Evolutionary conservation across 1,140 invertebrate species (phyloP), one percentile per base, ranked within the genome.

Genomic region (Drosophila ambigua): DNA sequence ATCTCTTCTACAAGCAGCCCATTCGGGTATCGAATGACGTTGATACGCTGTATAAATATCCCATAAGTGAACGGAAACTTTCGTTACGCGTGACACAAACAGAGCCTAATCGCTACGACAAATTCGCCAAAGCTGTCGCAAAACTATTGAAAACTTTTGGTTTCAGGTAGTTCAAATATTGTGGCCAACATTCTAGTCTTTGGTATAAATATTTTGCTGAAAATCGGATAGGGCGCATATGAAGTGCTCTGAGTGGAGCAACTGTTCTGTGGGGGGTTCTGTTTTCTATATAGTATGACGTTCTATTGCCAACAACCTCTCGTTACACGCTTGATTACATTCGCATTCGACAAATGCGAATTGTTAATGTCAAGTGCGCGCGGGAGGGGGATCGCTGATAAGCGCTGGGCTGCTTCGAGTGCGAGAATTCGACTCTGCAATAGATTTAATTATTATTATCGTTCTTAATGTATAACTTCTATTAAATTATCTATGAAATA

Each of bases 401-500:
- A 57, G 31, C 31, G 9, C 11, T 5, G 23, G 16, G 26, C 35
- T 31, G 23, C 35, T 24, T 52, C 51, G 28, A 53, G 15, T 53
- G 9, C 44, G 52, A 41, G 39, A 49, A 51, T 43, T 20, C 20
- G 11, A 31, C 20, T 28, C 54, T 55, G 20, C 44, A 39, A 23
- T 11, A 45, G 24, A 43, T 74, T 54, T 74, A 74, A 66, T 74
- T 66, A 74, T 73, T 57, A 73, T 53, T 74, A 64, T 73, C 59
- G 46, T 7, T 24, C 20, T 50, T 35, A 49, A 52, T 43, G 67
- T 71, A 71, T 71, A 77, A 72, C 72, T 55, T 74, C 67, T 79
- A 73, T 65, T 55, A 49, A 85, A 73, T 85, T 80, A 84, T 84
- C 80, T 85, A 45, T 44, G 16, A 52, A 55, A 50, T 57, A 62